phyloP scores from a whole-genome alignment of 2,113 vertebrate genomes.

The Gnathonemus longibarbis region DNA sequence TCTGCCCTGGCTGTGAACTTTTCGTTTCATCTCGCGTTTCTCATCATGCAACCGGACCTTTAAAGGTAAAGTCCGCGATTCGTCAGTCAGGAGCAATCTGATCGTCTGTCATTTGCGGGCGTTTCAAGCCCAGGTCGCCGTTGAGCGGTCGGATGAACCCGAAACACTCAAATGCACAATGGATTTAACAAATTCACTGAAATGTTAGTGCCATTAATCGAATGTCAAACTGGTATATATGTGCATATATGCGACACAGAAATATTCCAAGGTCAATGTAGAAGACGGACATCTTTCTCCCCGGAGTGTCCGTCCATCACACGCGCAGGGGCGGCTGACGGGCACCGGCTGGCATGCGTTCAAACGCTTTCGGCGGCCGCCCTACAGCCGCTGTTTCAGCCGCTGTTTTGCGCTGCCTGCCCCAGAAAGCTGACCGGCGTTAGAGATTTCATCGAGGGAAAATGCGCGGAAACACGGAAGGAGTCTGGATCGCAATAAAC shows the following conservation, averaged over 20 bases:
- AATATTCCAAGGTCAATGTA: not conserved
- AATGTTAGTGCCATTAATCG: not conserved
- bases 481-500: slow-evolving; percentile 49
- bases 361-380: not conserved
- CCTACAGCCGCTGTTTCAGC: not conserved
- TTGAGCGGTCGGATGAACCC: slow-evolving; percentile 1
- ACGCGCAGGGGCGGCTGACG: not conserved
- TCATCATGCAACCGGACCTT: slow-evolving; percentile 62
- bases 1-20: slow-evolving; percentile 60
- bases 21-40: slow-evolving; percentile 55
- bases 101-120: slow-evolving; percentile 55
- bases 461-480: slow-evolving; percentile 21
- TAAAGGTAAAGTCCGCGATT: slow-evolving; percentile 52
- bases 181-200: not conserved
- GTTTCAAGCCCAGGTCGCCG: slow-evolving; percentile 32
- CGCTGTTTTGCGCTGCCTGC: not conserved
- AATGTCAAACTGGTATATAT: not conserved
- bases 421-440: not conserved
- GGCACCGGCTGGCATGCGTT: not conserved
- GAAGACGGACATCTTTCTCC: not conserved
- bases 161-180: not conserved
- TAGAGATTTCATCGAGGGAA: not conserved
- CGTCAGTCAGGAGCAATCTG: slow-evolving; percentile 67
- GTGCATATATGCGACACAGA: not conserved
- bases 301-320: not conserved